Conservation (phyloP, 2,797 vertebrate species). For the Hydrocynus forskahlii region DNA sequence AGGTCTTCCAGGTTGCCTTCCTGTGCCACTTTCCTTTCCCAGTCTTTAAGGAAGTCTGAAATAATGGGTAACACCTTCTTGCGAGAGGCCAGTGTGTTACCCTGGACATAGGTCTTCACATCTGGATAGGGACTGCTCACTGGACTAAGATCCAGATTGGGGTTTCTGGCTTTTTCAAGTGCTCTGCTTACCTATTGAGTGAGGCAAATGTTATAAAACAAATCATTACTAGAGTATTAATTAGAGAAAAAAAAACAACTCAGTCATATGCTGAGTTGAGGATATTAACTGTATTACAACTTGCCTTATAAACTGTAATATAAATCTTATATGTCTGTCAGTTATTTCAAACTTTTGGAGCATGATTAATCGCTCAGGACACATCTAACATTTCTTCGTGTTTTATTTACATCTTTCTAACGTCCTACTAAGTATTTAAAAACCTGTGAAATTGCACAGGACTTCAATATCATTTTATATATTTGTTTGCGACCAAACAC, state of each 20-base stretch:
- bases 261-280: no score
- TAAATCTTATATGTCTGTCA: no score
- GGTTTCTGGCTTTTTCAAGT: constrained; percentile 79
- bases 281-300: no score
- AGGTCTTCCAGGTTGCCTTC: constrained; percentile 59
- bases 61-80: constrained; percentile 91
- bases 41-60: constrained; percentile 77
- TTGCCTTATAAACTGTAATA: no score
- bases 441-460: no score
- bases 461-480: no score
- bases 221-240: neutral
- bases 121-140: constrained; percentile 72
- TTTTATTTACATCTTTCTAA: no score
- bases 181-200: constrained; percentile 77
- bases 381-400: no score
- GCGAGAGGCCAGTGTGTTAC: constrained; percentile 81
- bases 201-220: neutral
- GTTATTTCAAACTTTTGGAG: no score
- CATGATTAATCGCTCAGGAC: no score
- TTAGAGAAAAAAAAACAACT: neutral
- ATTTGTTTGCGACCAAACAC: no score
- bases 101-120: constrained; percentile 81
- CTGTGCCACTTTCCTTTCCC: constrained; percentile 48
- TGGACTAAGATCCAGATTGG: constrained; percentile 76
- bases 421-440: no score